These are phyloP conservation scores for Drosophila saltans DNA, from an alignment of 1,140 invertebrate genomes.

Conservation along the genomic window DNA sequence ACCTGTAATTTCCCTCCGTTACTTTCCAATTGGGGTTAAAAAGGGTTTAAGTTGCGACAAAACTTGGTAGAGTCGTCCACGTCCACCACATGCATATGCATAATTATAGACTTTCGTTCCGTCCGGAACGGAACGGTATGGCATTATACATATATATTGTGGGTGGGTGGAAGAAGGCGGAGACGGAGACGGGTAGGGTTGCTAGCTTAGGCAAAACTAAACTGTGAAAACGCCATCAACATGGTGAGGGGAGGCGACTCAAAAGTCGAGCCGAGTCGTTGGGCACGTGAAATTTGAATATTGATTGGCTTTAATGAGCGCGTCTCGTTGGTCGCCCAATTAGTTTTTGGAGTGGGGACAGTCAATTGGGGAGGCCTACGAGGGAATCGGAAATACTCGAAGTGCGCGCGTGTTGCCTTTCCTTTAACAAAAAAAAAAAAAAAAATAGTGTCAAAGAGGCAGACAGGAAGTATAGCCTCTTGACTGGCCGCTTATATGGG, in stretches of 20 bases:
- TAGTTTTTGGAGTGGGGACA: conserved; percentile 30
- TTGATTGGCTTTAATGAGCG: conserved; percentile 78
- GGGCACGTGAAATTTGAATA: conserved; percentile 70
- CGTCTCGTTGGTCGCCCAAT: conserved; percentile 64
- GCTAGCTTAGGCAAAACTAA: conserved; percentile 68
- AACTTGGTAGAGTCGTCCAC: conserved; percentile 7
- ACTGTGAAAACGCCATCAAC: conserved; percentile 71
- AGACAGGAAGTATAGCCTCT: conserved; percentile 12
- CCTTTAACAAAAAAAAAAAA: neutral
- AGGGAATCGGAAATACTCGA: conserved; percentile 25
- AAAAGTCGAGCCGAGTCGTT: conserved; percentile 13
- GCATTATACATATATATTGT: neutral
- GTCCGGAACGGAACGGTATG: conserved; percentile 56
- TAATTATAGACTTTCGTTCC: conserved; percentile 62
- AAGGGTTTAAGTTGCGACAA: conserved; percentile 76
- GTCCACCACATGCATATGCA: conserved; percentile 70
- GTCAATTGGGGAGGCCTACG: neutral
- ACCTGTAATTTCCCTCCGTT: conserved; percentile 57
- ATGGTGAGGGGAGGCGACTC: neutral
- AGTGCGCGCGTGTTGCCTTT: conserved; percentile 14
- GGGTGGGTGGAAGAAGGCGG: neutral
- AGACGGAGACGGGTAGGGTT: conserved; percentile 11
- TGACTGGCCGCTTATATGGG: neutral
- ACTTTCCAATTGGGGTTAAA: conserved; percentile 68
- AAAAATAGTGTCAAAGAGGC: conserved; percentile 20